Evolutionary conservation across 2,888 invertebrate genomes (phyloP).

Genomic region (Ditylenchus weischeri): DNA sequence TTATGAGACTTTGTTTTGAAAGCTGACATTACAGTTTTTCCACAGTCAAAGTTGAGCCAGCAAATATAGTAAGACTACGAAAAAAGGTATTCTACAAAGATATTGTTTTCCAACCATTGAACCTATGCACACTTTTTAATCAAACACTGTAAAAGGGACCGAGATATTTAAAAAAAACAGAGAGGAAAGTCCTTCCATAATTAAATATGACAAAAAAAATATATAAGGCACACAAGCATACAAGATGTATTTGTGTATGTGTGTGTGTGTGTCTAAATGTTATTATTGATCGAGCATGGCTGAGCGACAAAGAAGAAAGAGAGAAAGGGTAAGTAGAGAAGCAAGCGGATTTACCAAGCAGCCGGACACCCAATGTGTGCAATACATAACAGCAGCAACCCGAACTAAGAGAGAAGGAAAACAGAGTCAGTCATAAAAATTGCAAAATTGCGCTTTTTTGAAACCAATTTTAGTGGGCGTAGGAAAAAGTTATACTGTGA

Average conservation of each 20-base stretch:
- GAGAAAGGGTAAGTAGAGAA: neutral
- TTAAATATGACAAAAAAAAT: neutral
- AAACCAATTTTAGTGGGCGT: neutral
- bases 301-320: slow-evolving; percentile 6
- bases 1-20: no score
- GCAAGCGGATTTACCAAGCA: neutral
- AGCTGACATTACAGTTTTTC: no score
- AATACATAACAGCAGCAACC: neutral
- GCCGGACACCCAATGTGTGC: neutral
- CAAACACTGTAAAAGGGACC: no score
- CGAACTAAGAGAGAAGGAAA: neutral
- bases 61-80: no score
- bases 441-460: slow-evolving; percentile 1
- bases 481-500: no score
- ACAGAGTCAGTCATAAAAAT: neutral
- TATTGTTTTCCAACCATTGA: no score
- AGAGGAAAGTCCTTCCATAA: neutral
- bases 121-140: no score
- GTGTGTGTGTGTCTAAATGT: neutral
- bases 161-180: no score
- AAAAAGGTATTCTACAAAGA: no score
- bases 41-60: no score
- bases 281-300: slow-evolving; percentile 11
- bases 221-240: slow-evolving; percentile 2
- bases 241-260: neutral